These are phyloP conservation scores for Cerceris rybyensis DNA, from an alignment of 2,888 invertebrate genomes.

Conservation along the genomic window DNA sequence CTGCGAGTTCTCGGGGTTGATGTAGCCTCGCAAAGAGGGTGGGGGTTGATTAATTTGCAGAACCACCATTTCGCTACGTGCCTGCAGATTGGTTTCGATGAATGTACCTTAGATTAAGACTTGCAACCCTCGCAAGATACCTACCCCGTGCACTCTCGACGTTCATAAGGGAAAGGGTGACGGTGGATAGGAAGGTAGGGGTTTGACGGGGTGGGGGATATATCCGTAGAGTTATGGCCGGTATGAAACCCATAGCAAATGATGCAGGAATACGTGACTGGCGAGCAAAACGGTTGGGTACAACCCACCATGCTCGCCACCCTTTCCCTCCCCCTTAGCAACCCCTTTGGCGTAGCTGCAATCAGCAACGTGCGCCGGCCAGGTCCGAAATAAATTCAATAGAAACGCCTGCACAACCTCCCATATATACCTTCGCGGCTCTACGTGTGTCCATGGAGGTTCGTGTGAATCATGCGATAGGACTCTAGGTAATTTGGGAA, in stretches of 20 bases:
- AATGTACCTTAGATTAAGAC: conserved; percentile 69
- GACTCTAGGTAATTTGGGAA: too few species aligned
- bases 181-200: conserved; percentile 22
- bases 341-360: conserved; percentile 72
- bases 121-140: conserved; percentile 42
- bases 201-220: conserved; percentile 62
- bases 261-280: conserved; percentile 80
- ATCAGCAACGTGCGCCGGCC: conserved; percentile 73
- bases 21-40: conserved; percentile 6
- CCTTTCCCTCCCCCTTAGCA: conserved; percentile 53
- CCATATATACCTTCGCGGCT: neutral
- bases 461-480: neutral
- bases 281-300: conserved; percentile 68
- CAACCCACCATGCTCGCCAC: conserved; percentile 39
- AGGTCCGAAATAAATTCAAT: conserved; percentile 74
- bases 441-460: neutral
- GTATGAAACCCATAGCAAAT: conserved; percentile 81
- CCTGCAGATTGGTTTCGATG: conserved; percentile 59
- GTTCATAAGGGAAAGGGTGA: conserved; percentile 24
- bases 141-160: conserved; percentile 10
- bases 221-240: conserved; percentile 79
- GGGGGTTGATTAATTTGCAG: conserved; percentile 60
- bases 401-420: conserved; percentile 61
- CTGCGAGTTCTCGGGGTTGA: conserved; percentile 20
- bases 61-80: conserved; percentile 19